Base-by-base conservation (phyloP, 53 echinoderm and acorn worm genomes). In the Holothuria leucospilota region DNA sequence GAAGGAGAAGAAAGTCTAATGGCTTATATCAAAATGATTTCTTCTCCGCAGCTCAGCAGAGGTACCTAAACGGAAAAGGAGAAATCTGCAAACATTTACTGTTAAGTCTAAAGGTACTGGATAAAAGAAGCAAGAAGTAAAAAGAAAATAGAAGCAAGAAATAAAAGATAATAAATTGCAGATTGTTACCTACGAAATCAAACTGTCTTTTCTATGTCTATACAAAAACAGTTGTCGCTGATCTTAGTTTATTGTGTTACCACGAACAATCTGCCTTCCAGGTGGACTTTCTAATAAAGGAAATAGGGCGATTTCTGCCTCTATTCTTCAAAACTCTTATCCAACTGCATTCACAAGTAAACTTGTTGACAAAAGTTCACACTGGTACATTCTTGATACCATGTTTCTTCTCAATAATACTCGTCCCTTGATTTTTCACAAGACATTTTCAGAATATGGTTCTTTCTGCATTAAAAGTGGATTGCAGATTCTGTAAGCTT, bases 131-230 rank as follows among this genome's bases (percentile, higher is more conserved):
- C 82, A 81, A 39, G 83, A n/a, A n/a, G n/a, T n/a, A n/a, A n/a
- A n/a, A n/a, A n/a, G n/a, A n/a, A n/a, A n/a, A n/a, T n/a, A n/a
- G n/a, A n/a, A n/a, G n/a, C n/a, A n/a, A n/a, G n/a, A 88, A 61
- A 18, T 83, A 7, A 82, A 88, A 83, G 83, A 88, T 29, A 82
- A 82, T 21, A 73, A 61, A 62, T 75, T 86, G 15, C 84, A 84
- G 67, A 66, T 84, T 65, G 39, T 27, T 69, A 38, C 69, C 62
- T 85, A 8, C 42, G 70, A 25, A 70, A 20, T 4, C 51, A 69
- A 40, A 69, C 71, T 51, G 69, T 71, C 38, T 69, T 25, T 23
- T 69, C 71, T 8, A 69, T 51, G 68, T 39, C 85, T 5, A n/a
- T n/a, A 40, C 51, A 26, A 51, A 51, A 14, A 39, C 39, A 46